Percentiles rank a stretch among this genome's conserved stretches.
Evolutionary conservation across 53 echinoderm and acorn worm species (phyloP).

Genomic region (Luidia sarsii): DNA sequence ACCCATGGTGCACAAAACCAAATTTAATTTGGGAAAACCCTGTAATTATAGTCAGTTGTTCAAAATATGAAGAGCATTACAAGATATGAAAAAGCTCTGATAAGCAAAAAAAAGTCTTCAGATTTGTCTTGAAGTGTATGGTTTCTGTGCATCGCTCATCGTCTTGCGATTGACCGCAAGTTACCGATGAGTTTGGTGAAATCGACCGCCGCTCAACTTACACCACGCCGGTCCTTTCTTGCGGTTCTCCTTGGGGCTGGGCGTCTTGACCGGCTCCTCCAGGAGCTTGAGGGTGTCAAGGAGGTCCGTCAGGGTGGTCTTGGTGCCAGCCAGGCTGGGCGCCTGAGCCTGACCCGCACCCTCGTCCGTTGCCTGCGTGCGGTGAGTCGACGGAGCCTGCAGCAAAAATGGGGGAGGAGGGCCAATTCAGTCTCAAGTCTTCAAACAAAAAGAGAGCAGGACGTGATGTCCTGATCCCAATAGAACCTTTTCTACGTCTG

Average conservation of each 20-base stretch:
- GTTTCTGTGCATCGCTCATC: too few relatives aligned
- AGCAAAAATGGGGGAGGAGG: neutral
- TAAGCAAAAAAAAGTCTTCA: too few relatives aligned
- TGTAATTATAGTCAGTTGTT: too few relatives aligned
- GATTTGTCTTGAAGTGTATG: too few relatives aligned
- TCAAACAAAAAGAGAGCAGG: neutral
- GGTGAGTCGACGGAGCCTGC: slow-evolving; percentile 38
- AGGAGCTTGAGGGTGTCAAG: slow-evolving; percentile 91
- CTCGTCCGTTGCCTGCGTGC: slow-evolving; percentile 53
- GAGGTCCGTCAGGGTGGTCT: slow-evolving; percentile 93
- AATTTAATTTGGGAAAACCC: too few relatives aligned
- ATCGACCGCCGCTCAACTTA: too few relatives aligned
- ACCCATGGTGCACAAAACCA: too few relatives aligned
- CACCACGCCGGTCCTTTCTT: slow-evolving; percentile 99
- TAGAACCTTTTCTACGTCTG: too few relatives aligned
- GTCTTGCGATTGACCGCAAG: too few relatives aligned
- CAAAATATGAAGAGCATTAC: too few relatives aligned
- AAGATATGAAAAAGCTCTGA: too few relatives aligned
- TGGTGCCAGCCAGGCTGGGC: slow-evolving; percentile 70
- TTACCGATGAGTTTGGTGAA: too few relatives aligned
- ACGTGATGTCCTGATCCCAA: neutral
- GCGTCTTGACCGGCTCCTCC: slow-evolving; percentile 90
- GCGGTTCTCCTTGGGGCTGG: slow-evolving; percentile 71
- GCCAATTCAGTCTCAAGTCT: neutral
- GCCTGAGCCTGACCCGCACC: slow-evolving; percentile 31